phyloP scores from a whole-genome alignment of 2,888 invertebrate species.

The Thysanoteuthis rhombus region DNA sequence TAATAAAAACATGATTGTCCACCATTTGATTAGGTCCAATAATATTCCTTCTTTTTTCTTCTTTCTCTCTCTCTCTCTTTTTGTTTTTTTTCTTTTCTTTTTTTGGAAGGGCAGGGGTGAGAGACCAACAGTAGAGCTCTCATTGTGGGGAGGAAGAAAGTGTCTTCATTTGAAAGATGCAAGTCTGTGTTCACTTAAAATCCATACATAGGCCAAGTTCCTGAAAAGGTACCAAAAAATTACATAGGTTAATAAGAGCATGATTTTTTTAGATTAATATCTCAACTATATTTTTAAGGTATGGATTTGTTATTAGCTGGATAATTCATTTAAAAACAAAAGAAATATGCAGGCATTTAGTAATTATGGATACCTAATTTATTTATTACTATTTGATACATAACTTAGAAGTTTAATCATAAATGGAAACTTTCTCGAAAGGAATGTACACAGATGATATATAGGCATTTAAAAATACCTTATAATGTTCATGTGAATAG shows the following conservation, averaged over 20 bases:
- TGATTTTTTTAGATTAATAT: not conserved
- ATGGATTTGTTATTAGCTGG: not conserved
- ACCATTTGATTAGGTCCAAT: not conserved
- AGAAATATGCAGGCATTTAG: not conserved
- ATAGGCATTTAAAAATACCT: not conserved
- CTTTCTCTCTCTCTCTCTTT: not conserved
- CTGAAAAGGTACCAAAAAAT: constrained; percentile 12
- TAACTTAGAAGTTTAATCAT: not conserved
- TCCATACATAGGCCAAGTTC: constrained; percentile 12
- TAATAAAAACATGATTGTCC: constrained; percentile 12
- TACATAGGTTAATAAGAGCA: not conserved
- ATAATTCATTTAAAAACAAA: not conserved
- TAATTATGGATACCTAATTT: not conserved
- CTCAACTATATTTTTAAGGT: not conserved
- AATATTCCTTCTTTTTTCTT: not conserved
- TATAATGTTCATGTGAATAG: not conserved
- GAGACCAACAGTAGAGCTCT: constrained; percentile 12
- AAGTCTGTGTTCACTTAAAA: not conserved
- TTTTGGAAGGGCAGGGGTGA: constrained; percentile 12
- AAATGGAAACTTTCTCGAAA: not conserved
- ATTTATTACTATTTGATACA: not conserved
- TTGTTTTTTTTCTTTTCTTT: not conserved
- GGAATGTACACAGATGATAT: not conserved
- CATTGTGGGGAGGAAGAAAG: constrained; percentile 12
- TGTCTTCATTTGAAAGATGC: not conserved